phyloP scores from a whole-genome alignment of 1,140 invertebrate genomes.

The Polypedilum pembai region DNA sequence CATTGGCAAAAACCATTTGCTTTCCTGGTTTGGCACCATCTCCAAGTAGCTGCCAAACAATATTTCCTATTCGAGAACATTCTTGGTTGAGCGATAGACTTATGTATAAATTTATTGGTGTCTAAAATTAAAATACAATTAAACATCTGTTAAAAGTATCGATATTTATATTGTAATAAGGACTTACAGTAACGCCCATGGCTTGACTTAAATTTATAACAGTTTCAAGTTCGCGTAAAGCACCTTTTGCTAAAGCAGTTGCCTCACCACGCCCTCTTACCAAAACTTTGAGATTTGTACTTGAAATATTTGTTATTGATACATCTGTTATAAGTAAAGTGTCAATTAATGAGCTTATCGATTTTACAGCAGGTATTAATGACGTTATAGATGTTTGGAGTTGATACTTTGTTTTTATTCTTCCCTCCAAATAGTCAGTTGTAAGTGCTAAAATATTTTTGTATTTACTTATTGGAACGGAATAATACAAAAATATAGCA shows the following conservation, averaged over 20 bases:
- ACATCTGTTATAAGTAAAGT: conserved; percentile 63
- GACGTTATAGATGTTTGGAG: conserved; percentile 63
- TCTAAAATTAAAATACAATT: conserved; percentile 32
- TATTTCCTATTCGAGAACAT: conserved; percentile 36
- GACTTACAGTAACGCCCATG: conserved; percentile 63
- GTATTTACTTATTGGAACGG: conserved; percentile 67
- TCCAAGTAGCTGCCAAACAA: conserved; percentile 42
- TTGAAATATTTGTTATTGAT: conserved; percentile 52
- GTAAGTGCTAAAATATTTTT: conserved; percentile 40
- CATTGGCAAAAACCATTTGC: conserved; percentile 43
- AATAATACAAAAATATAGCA: conserved; percentile 71
- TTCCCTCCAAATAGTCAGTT: conserved; percentile 46
- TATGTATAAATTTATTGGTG: conserved; percentile 40
- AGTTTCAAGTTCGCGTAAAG: conserved; percentile 62
- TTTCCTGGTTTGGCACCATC: conserved; percentile 37
- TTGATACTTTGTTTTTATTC: conserved; percentile 56
- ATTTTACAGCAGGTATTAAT: conserved; percentile 53
- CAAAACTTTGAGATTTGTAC: conserved; percentile 53
- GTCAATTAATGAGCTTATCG: conserved; percentile 56
- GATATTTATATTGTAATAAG: background rate
- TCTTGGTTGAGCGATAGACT: conserved; percentile 39
- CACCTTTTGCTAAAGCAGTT: conserved; percentile 56
- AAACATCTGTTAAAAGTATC: background rate
- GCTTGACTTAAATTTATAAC: conserved; percentile 59
- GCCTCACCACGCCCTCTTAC: conserved; percentile 57